phyloP scores from a whole-genome alignment of 2,888 invertebrate species.

The Pyralis farinalis region DNA sequence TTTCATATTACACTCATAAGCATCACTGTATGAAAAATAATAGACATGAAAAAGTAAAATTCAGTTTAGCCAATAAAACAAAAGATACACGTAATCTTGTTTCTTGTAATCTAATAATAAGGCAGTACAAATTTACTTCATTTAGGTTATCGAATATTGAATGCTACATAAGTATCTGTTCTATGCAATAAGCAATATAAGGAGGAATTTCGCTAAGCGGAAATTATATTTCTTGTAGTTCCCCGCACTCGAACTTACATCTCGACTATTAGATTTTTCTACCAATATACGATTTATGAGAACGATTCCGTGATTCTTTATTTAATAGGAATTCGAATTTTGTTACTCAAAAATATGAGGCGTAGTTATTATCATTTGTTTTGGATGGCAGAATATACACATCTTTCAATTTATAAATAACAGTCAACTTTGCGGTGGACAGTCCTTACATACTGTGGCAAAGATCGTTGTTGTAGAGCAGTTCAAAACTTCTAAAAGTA shows the following conservation, averaged over 20 bases:
- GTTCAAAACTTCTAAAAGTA: no score
- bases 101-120: neutral
- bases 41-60: no score
- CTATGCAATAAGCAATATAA: slow-evolving; percentile 6
- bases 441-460: no score
- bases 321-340: no score
- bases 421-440: no score
- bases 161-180: neutral
- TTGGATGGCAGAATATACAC: no score
- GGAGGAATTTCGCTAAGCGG: slow-evolving; percentile 8
- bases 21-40: no score
- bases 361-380: no score
- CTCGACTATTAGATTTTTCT: neutral
- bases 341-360: no score
- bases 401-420: no score
- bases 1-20: no score
- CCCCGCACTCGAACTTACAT: slow-evolving; percentile 1
- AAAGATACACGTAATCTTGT: neutral
- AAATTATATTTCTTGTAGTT: slow-evolving; percentile 9
- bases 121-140: neutral
- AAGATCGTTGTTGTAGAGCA: no score
- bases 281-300: neutral
- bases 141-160: slow-evolving; percentile 2
- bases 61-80: neutral
- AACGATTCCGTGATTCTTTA: neutral